phyloP scores from a whole-genome alignment of 1,140 invertebrate genomes.

The Vanessa atalanta region DNA sequence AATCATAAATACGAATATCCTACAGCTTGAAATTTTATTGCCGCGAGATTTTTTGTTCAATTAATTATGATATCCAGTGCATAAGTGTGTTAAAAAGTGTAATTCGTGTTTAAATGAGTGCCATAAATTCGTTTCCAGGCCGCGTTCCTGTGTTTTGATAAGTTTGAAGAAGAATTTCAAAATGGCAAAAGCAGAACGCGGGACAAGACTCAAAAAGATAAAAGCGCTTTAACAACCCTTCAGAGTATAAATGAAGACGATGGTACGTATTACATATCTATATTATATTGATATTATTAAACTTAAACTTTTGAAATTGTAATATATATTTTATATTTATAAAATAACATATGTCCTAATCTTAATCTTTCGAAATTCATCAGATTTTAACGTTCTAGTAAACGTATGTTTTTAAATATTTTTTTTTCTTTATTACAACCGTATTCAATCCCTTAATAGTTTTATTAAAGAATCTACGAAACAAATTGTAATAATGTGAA shows the following conservation, averaged over 20 bases:
- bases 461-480: too few species aligned
- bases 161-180: constrained; percentile 64
- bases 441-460: too few species aligned
- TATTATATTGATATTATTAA: neutral
- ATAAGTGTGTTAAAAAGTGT: constrained; percentile 27
- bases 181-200: constrained; percentile 50
- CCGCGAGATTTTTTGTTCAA: constrained; percentile 15
- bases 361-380: too few species aligned
- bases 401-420: too few species aligned
- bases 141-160: constrained; percentile 57
- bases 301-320: neutral
- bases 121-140: constrained; percentile 52
- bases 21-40: constrained; percentile 7
- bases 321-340: neutral
- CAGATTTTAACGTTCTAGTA: too few species aligned
- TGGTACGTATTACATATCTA: constrained; percentile 43
- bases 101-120: constrained; percentile 22
- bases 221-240: constrained; percentile 54
- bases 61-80: constrained; percentile 28
- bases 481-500: too few species aligned
- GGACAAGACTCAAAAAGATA: constrained; percentile 60
- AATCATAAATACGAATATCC: constrained; percentile 3
- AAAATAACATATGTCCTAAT: neutral
- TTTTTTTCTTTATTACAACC: too few species aligned
- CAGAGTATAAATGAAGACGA: constrained; percentile 69